phyloP scores from a whole-genome alignment of 2,888 invertebrate species.

The Eilema griseolum region DNA sequence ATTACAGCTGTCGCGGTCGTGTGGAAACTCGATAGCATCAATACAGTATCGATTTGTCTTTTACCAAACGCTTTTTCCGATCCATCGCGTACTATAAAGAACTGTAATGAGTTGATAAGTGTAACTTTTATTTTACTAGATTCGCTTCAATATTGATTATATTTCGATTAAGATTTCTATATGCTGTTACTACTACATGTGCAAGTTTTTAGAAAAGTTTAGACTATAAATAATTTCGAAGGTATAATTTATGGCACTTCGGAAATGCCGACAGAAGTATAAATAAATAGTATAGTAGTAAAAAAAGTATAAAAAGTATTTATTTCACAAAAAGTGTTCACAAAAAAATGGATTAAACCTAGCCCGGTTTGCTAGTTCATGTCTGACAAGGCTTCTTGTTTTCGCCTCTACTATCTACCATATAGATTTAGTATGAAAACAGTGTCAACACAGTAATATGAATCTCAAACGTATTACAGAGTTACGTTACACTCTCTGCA shows the following conservation, averaged over 20 bases:
- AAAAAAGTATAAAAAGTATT: no score
- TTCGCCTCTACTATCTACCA: not conserved
- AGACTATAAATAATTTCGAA: not conserved
- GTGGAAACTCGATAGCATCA: not conserved
- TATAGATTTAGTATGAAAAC: not conserved
- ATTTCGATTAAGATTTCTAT: not conserved
- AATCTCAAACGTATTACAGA: slow-evolving; percentile 12
- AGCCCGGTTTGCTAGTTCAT: not conserved
- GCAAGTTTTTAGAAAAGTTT: not conserved
- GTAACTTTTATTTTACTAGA: not conserved
- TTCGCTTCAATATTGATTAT: not conserved
- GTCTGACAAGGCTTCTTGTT: not conserved
- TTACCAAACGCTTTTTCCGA: no score
- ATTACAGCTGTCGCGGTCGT: not conserved
- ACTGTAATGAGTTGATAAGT: not conserved
- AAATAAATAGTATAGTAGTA: no score
- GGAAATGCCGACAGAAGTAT: no score
- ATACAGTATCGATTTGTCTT: not conserved
- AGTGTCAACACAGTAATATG: slow-evolving; percentile 6
- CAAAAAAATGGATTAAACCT: no score
- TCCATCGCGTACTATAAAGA: not conserved
- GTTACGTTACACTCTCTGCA: not conserved
- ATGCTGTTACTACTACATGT: not conserved
- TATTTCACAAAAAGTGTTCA: no score
- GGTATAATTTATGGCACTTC: no score